Evolutionary conservation across 2,797 vertebrate species (phyloP).

Genomic region (Hypotaenidia philippensis): DNA sequence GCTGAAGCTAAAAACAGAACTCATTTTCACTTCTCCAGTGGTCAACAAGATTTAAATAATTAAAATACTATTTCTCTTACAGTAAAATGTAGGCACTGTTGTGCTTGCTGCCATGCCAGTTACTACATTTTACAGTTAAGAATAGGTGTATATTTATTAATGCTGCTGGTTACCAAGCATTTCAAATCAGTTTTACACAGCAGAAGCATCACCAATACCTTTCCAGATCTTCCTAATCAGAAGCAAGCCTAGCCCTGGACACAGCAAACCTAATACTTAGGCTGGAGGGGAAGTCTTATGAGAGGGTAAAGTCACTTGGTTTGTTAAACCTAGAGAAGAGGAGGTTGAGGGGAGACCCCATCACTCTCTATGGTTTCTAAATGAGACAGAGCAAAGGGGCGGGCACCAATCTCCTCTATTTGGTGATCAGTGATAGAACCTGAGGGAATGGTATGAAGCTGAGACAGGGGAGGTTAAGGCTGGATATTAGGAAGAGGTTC

Average conservation of each 20-base stretch:
- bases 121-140: not conserved
- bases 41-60: not conserved
- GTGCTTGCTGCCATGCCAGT: not conserved
- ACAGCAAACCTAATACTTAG: not conserved
- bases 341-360: no score
- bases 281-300: no score
- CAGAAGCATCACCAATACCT: not conserved
- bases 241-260: not conserved
- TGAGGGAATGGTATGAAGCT: no score
- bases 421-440: no score
- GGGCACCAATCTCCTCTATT: no score
- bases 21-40: not conserved
- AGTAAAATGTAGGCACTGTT: not conserved
- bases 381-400: no score
- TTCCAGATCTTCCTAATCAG: not conserved
- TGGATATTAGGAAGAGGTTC: no score
- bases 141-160: not conserved
- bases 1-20: not conserved
- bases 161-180: not conserved
- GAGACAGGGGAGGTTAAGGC: no score
- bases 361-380: no score
- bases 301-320: no score
- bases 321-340: no score
- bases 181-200: not conserved
- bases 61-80: not conserved